Percentiles rank a stretch among this genome's conserved stretches.
Conservation (phyloP, 1,140 invertebrate genomes). For the Eumaeus atala region DNA sequence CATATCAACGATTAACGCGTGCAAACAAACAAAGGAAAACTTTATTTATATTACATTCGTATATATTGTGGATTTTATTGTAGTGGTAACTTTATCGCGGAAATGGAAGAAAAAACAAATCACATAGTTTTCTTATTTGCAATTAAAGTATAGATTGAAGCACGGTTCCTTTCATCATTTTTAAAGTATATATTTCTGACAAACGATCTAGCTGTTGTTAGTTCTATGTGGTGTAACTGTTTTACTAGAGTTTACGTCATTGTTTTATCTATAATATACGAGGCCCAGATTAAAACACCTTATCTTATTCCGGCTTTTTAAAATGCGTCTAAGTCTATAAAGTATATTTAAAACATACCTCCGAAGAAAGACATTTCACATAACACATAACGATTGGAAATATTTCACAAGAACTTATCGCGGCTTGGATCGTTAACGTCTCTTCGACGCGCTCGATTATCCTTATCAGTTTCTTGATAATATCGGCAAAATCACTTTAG, state of each 20-base stretch:
- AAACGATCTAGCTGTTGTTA: too few relatives aligned
- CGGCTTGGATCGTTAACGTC: not conserved
- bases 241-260: not conserved
- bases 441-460: conserved; percentile 5
- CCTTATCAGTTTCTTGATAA: conserved; percentile 8
- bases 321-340: not conserved
- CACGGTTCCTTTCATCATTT: too few relatives aligned
- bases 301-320: not conserved
- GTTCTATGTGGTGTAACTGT: too few relatives aligned
- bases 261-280: not conserved
- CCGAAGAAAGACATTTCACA: not conserved
- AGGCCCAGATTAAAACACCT: not conserved
- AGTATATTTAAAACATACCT: not conserved
- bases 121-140: too few relatives aligned
- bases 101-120: too few relatives aligned
- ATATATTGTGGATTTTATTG: too few relatives aligned
- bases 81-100: too few relatives aligned
- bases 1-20: too few relatives aligned
- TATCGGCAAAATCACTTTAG: not conserved
- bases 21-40: too few relatives aligned
- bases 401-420: not conserved
- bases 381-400: not conserved
- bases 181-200: too few relatives aligned
- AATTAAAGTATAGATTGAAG: too few relatives aligned
- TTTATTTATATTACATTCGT: too few relatives aligned